A percentile compares a stretch with the other conserved stretches of the same genome.
phyloP scores from a whole-genome alignment of 2,888 invertebrate genomes.

The Meteorus cinctellus region DNA sequence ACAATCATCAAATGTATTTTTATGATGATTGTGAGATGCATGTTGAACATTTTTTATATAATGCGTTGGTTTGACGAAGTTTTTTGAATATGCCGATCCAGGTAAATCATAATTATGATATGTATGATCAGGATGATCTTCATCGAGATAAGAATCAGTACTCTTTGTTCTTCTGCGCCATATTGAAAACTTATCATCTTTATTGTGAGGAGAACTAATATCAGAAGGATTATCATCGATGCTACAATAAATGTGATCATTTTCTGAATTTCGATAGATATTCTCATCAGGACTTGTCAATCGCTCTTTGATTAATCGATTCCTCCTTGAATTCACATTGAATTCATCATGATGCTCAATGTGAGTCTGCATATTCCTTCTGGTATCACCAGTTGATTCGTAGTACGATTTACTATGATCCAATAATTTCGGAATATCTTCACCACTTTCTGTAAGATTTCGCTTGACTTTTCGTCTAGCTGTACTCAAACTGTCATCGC shows the following conservation, averaged over 20 bases:
- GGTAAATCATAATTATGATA: conserved; percentile 53
- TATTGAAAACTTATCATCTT: conserved; percentile 16
- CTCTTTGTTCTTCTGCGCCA: conserved; percentile 63
- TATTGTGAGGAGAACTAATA: conserved; percentile 33
- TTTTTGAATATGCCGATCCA: conserved; percentile 26
- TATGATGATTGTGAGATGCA: conserved; percentile 36
- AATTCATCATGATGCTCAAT: conserved; percentile 27
- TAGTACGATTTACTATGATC: conserved; percentile 71
- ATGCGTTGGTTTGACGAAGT: conserved; percentile 41
- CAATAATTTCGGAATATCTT: conserved; percentile 67
- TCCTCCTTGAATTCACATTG: conserved; percentile 48
- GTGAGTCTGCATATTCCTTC: conserved; percentile 30
- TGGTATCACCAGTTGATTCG: conserved; percentile 66
- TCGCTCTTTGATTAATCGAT: not conserved
- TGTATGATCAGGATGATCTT: conserved; percentile 54
- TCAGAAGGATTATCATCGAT: conserved; percentile 76
- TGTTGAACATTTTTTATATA: conserved; percentile 34
- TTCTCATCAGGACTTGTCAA: conserved; percentile 53
- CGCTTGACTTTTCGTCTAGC: conserved; percentile 69
- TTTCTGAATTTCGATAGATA: conserved; percentile 53
- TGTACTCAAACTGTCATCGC: conserved; percentile 71
- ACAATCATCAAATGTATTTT: conserved; percentile 25
- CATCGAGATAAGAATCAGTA: conserved; percentile 64
- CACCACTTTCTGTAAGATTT: conserved; percentile 67
- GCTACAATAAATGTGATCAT: conserved; percentile 73